Evolutionary conservation across 2,888 invertebrate genomes (phyloP).

Genomic region (Aleiodes leptofemur): DNA sequence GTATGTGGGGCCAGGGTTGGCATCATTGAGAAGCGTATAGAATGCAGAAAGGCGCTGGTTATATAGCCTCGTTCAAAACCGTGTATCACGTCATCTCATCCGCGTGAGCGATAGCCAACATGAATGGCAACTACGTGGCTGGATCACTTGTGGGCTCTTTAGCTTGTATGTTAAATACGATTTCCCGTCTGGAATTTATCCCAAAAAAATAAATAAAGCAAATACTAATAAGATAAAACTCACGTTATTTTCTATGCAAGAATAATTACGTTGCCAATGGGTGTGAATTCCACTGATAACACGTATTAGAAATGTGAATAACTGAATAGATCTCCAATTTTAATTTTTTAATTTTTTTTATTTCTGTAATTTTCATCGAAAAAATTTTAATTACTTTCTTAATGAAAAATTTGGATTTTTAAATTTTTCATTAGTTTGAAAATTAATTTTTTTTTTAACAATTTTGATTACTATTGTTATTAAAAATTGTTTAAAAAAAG

Average conservation of each 20-base stretch:
- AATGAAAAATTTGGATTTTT: too few species aligned
- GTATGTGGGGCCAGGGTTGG: too few species aligned
- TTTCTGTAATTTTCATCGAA: too few species aligned
- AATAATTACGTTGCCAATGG: constrained; percentile 28
- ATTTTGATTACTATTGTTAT: too few species aligned
- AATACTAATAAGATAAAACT: constrained; percentile 27
- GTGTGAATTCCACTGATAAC: constrained; percentile 28
- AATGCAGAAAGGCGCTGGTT: constrained; percentile 57
- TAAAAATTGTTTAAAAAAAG: too few species aligned
- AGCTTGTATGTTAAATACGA: constrained; percentile 39
- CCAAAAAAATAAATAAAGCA: constrained; percentile 27
- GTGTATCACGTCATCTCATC: constrained; percentile 63
- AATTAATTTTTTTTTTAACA: too few species aligned
- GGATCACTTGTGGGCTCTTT: constrained; percentile 25
- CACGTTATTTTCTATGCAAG: constrained; percentile 19
- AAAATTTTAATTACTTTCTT: too few species aligned
- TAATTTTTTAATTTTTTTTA: too few species aligned
- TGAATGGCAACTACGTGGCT: constrained; percentile 58
- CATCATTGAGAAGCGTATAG: constrained; percentile 32
- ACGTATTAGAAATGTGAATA: constrained; percentile 1
- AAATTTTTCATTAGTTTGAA: too few species aligned
- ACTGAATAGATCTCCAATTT: too few species aligned
- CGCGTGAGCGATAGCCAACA: constrained; percentile 61
- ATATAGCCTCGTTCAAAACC: constrained; percentile 59
- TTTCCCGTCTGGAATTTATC: constrained; percentile 39